Conservation (phyloP, 2,797 vertebrate species). For the Pempheris klunzingeri region DNA sequence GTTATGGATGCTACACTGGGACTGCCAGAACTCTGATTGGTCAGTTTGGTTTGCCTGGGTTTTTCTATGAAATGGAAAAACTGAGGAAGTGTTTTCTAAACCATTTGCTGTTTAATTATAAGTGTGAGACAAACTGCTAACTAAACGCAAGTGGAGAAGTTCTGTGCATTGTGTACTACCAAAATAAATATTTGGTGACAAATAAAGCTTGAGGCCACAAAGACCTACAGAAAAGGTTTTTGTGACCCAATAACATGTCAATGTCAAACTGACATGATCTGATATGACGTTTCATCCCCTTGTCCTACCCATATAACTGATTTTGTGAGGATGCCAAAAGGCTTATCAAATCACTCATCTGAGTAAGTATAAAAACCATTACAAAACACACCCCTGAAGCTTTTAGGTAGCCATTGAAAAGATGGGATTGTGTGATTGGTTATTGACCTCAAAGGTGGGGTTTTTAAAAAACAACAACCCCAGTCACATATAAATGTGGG, state of each 20-base stretch:
- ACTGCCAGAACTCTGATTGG: too few relatives aligned
- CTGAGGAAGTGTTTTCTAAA: slow-evolving; percentile 11
- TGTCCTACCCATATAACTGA: not conserved
- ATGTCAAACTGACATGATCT: slow-evolving; percentile 56
- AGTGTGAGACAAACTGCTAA: not conserved
- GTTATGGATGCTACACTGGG: too few relatives aligned
- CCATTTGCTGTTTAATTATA: not conserved
- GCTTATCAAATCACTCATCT: not conserved
- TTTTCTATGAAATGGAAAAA: too few relatives aligned
- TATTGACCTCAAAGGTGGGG: slow-evolving; percentile 30
- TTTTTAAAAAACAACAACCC: slow-evolving; percentile 24
- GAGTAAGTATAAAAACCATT: not conserved
- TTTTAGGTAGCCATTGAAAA: slow-evolving; percentile 25
- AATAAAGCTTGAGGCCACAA: slow-evolving; percentile 49
- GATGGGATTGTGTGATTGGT: slow-evolving; percentile 34
- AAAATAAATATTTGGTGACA: slow-evolving; percentile 68
- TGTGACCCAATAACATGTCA: slow-evolving; percentile 67
- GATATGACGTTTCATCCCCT: slow-evolving; percentile 23
- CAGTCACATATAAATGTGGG: slow-evolving; percentile 61
- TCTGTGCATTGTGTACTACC: slow-evolving; percentile 4
- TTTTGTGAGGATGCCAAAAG: slow-evolving; percentile 27
- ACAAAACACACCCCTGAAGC: slow-evolving; percentile 5
- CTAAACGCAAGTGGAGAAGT: not conserved
- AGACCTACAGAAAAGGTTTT: slow-evolving; percentile 61
- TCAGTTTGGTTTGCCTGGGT: too few relatives aligned